A percentile compares a stretch with the other conserved stretches of the same genome.
These are phyloP conservation scores for Xenopus petersii DNA, from an alignment of 2,797 vertebrate species.

Conservation along the genomic window DNA sequence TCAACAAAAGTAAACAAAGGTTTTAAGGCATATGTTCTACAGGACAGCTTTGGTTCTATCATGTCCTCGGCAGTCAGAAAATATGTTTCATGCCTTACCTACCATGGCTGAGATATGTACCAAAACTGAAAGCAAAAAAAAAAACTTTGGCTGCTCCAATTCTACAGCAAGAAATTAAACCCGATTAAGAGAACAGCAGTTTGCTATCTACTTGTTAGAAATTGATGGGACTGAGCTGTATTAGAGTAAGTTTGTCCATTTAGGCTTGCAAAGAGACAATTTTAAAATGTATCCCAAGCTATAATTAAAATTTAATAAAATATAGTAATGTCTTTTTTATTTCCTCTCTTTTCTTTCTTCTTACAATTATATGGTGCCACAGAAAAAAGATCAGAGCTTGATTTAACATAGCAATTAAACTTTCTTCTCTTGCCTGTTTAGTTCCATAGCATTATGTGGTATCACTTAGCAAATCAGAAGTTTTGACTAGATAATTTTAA, in stretches of 20 bases:
- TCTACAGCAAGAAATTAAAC: too few relatives aligned
- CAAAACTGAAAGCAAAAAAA: too few relatives aligned
- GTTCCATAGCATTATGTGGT: constrained; percentile 10
- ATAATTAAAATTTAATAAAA: constrained; percentile 48
- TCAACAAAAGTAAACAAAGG: too few relatives aligned
- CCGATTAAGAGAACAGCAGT: constrained; percentile 28
- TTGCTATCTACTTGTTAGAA: constrained; percentile 35
- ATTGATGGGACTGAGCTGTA: constrained; percentile 11
- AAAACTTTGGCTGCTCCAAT: too few relatives aligned
- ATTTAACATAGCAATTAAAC: constrained; percentile 44
- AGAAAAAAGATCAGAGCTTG: constrained; percentile 32
- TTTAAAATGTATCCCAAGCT: constrained; percentile 31
- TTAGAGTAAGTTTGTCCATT: constrained; percentile 36
- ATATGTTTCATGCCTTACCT: too few relatives aligned
- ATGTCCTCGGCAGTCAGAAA: too few relatives aligned
- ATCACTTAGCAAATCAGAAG: not conserved
- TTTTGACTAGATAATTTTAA: constrained; percentile 8
- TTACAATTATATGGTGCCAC: constrained; percentile 38
- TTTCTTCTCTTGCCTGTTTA: constrained; percentile 7
- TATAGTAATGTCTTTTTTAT: constrained; percentile 37
- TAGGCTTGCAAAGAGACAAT: constrained; percentile 20
- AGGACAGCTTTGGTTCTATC: too few relatives aligned
- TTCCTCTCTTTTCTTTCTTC: constrained; percentile 18
- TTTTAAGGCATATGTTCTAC: too few relatives aligned
- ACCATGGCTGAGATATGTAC: too few relatives aligned